These are phyloP conservation scores for Perizoma flavofasciatum DNA, from an alignment of 2,888 invertebrate species.

Conservation along the genomic window DNA sequence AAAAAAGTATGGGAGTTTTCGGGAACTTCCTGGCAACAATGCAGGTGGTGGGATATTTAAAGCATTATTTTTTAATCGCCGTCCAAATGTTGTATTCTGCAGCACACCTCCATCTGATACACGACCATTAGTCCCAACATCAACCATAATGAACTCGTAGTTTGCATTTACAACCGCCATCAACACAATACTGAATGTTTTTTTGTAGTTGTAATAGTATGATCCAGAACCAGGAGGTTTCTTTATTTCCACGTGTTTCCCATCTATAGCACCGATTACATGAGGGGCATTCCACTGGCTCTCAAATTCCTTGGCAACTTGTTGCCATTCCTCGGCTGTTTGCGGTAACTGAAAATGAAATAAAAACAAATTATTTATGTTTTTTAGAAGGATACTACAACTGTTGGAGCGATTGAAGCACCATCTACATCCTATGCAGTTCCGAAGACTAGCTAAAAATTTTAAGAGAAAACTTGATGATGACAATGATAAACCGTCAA, in stretches of 20 bases:
- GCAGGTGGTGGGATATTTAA: no score
- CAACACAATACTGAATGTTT: conserved; percentile 29
- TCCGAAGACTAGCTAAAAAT: conserved; percentile 1
- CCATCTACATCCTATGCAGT: conserved; percentile 1
- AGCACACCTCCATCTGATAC: conserved; percentile 30
- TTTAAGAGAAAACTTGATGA: conserved; percentile 1
- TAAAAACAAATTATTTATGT: conserved; percentile 1
- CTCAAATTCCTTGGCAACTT: conserved; percentile 32
- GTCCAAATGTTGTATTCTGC: conserved; percentile 15
- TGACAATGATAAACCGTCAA: no score
- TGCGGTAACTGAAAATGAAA: conserved; percentile 9
- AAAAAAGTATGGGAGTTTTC: no score
- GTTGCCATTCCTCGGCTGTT: conserved; percentile 27
- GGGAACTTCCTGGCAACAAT: no score
- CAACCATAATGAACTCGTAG: conserved; percentile 30
- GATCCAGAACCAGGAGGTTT: conserved; percentile 28
- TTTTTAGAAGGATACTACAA: conserved; percentile 4
- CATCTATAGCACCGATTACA: conserved; percentile 33
- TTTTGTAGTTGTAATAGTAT: conserved; percentile 36
- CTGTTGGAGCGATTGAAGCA: conserved; percentile 3
- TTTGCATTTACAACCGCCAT: conserved; percentile 27
- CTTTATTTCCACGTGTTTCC: conserved; percentile 33
- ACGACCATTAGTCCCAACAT: conserved; percentile 29
- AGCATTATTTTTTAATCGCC: conserved; percentile 1
- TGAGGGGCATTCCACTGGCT: conserved; percentile 32